phyloP scores from a whole-genome alignment of 2,113 vertebrate species.

The Macaca mulatta region DNA sequence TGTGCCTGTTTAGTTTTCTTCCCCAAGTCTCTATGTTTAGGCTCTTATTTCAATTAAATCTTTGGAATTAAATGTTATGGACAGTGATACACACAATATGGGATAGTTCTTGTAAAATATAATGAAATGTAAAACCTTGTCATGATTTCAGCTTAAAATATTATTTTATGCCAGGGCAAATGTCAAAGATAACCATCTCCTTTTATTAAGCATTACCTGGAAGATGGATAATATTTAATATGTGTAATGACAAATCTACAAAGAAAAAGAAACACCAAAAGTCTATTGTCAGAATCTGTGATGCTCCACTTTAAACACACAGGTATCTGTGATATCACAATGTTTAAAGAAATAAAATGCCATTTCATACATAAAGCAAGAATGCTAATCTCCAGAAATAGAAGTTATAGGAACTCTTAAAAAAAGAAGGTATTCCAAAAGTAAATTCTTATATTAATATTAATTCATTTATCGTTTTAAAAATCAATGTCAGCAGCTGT shows the following conservation, averaged over 20 bases:
- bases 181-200: background rate
- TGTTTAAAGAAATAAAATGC: background rate
- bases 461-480: background rate
- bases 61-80: conserved; percentile 1
- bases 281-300: background rate
- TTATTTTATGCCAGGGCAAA: background rate
- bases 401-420: conserved; percentile 18
- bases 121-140: conserved; percentile 23
- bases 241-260: background rate
- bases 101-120: background rate
- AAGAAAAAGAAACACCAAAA: conserved; percentile 23
- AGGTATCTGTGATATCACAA: background rate
- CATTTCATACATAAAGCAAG: conserved; percentile 44
- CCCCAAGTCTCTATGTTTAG: background rate
- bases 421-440: background rate
- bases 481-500: background rate
- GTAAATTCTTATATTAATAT: background rate
- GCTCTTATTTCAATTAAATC: conserved; percentile 33
- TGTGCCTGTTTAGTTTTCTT: background rate
- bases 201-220: conserved; percentile 43
- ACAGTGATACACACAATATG: background rate
- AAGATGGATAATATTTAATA: conserved; percentile 19
- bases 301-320: background rate
- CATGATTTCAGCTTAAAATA: conserved; percentile 13
- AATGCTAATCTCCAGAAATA: background rate